These are phyloP conservation scores for Psilanteris sp. DNA, from an alignment of 1,140 invertebrate genomes.

Conservation along the genomic window DNA sequence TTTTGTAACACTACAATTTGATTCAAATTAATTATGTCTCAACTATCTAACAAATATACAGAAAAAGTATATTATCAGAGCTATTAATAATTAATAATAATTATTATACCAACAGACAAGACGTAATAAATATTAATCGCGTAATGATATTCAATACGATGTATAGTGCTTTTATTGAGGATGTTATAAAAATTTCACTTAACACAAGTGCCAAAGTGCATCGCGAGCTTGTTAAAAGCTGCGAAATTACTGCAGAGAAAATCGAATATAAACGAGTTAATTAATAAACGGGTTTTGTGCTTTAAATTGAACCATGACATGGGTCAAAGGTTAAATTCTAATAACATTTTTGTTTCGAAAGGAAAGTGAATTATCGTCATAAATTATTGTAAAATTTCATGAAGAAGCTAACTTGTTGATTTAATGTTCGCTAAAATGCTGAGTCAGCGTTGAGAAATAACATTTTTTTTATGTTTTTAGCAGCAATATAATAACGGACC, in stretches of 20 bases:
- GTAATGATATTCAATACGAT: too few relatives aligned
- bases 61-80: too few relatives aligned
- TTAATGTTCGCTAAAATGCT: constrained; percentile 3
- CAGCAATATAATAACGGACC: too few relatives aligned
- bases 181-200: constrained; percentile 25
- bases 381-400: constrained; percentile 15
- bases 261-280: constrained; percentile 37
- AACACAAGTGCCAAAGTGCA: constrained; percentile 9
- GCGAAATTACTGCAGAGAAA: constrained; percentile 21
- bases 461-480: too few relatives aligned
- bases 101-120: too few relatives aligned
- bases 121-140: too few relatives aligned
- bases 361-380: constrained; percentile 20
- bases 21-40: too few relatives aligned
- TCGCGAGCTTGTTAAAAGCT: constrained; percentile 29
- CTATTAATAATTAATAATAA: too few relatives aligned
- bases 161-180: constrained; percentile 1
- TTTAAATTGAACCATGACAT: constrained; percentile 7
- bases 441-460: too few relatives aligned
- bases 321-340: constrained; percentile 13
- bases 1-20: too few relatives aligned
- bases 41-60: too few relatives aligned
- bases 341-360: constrained; percentile 7
- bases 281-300: constrained; percentile 26
- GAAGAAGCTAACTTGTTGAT: not conserved